Evolutionary conservation across 2,797 vertebrate genomes (phyloP), one percentile per base, ranked within the genome.

Genomic region (Acanthurus lineatus): DNA sequence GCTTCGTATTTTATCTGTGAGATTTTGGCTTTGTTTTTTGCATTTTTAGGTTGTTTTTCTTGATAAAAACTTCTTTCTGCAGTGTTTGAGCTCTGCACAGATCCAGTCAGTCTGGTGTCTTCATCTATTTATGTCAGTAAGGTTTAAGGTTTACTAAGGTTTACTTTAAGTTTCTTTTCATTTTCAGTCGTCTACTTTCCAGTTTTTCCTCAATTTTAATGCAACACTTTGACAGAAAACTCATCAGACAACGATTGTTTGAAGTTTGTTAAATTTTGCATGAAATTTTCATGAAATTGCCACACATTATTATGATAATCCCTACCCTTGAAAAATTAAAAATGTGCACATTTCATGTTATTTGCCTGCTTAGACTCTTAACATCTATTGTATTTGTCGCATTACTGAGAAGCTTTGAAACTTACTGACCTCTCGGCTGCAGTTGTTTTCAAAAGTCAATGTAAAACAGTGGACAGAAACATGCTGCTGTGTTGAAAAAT

Each of bases 401-500:
- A n/a, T n/a, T n/a, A n/a, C n/a, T n/a, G n/a, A n/a, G n/a, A n/a
- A n/a, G n/a, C 56, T 0, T 20, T 66, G 57, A 16, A 45, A 60
- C 56, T 62, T 11, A 9, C 38, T 51, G 58, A 65, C 45, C 63
- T 65, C 3, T 68, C 28, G 73, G 70, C n/a, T 58, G 3, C 51
- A 22, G 57, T 60, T 63, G 12, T 40, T n/a, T n/a, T n/a, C n/a
- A n/a, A n/a, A n/a, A n/a, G n/a, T n/a, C n/a, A n/a, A n/a, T n/a
- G n/a, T n/a, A n/a, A n/a, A n/a, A 54, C 72, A 60, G n/a, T 15
- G 28, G 14, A 10, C 64, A 40, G 25, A 80, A 51, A 45, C 47
- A 10, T 8, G 7, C 59, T 38, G 49, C 35, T 69, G n/a, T 44
- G 69, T 25, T 32, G 14, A 32, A 40, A 77, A 56, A 48, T 44